Conservation (phyloP, 2,113 vertebrate genomes). For the Hemicordylus capensis region DNA sequence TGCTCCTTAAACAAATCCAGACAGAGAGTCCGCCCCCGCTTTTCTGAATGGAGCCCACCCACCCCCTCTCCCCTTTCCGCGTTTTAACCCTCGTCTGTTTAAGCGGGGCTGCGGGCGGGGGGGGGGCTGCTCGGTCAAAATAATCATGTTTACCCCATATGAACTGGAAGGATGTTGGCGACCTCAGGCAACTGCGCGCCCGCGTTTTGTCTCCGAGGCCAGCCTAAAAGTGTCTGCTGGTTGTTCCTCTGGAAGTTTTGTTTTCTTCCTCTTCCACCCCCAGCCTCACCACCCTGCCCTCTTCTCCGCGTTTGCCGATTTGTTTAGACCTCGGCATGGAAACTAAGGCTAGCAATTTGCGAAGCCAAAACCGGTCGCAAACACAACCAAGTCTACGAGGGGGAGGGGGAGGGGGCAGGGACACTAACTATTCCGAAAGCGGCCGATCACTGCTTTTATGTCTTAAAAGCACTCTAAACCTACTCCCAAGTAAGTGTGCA, state of each 20-base stretch:
- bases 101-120: not conserved
- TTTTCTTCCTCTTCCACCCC: not conserved
- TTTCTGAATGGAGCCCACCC: not conserved
- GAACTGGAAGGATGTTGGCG: no score
- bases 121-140: not conserved
- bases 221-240: not conserved
- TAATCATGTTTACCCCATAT: not conserved
- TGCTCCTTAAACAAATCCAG: conserved; percentile 48
- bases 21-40: not conserved
- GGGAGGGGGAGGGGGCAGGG: no score
- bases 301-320: not conserved
- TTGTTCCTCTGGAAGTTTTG: not conserved
- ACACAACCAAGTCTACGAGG: not conserved
- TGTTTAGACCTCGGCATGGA: not conserved
- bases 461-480: no score
- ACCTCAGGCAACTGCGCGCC: not conserved
- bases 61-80: not conserved
- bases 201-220: not conserved
- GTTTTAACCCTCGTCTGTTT: not conserved
- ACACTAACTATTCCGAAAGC: no score
- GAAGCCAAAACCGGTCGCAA: no score
- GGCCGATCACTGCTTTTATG: not conserved
- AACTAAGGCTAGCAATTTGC: not conserved
- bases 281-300: not conserved
- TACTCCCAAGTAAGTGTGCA: no score